phyloP scores from a whole-genome alignment of 2,888 invertebrate species.

The Scaptomyza tumidula region DNA sequence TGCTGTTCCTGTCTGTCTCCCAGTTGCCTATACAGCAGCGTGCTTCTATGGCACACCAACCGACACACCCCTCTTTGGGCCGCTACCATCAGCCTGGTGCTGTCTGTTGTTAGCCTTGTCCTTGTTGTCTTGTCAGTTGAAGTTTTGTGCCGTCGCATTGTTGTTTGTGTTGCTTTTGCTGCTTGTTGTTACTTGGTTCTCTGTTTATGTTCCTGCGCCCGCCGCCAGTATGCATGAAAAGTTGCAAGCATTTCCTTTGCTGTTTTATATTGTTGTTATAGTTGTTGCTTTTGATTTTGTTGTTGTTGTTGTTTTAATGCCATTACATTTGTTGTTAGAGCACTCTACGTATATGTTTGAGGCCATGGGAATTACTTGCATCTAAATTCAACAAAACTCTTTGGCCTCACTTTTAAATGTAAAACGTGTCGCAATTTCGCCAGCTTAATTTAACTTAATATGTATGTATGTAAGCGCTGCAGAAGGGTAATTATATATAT shows the following conservation, averaged over 20 bases:
- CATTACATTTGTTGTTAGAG: constrained; percentile 11
- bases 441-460: constrained; percentile 8
- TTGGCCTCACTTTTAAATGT: constrained; percentile 29
- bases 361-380: constrained; percentile 60
- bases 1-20: constrained; percentile 29
- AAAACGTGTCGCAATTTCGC: constrained; percentile 18
- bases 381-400: constrained; percentile 45
- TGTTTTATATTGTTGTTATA: constrained; percentile 12
- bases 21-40: constrained; percentile 6
- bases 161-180: constrained; percentile 7
- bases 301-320: constrained; percentile 1
- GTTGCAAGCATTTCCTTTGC: constrained; percentile 55
- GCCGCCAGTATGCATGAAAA: constrained; percentile 58
- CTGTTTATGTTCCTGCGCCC: constrained; percentile 57
- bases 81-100: constrained; percentile 2
- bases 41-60: neutral
- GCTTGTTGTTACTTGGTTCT: constrained; percentile 43
- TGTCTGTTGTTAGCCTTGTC: constrained; percentile 67
- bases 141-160: constrained; percentile 51
- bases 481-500: neutral
- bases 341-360: constrained; percentile 31
- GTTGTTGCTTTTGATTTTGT: neutral
- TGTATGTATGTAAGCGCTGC: neutral
- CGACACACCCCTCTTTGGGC: neutral
- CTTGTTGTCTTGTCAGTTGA: constrained; percentile 73